phyloP scores from a whole-genome alignment of 2,113 vertebrate genomes.

The Ciconia maguari region DNA sequence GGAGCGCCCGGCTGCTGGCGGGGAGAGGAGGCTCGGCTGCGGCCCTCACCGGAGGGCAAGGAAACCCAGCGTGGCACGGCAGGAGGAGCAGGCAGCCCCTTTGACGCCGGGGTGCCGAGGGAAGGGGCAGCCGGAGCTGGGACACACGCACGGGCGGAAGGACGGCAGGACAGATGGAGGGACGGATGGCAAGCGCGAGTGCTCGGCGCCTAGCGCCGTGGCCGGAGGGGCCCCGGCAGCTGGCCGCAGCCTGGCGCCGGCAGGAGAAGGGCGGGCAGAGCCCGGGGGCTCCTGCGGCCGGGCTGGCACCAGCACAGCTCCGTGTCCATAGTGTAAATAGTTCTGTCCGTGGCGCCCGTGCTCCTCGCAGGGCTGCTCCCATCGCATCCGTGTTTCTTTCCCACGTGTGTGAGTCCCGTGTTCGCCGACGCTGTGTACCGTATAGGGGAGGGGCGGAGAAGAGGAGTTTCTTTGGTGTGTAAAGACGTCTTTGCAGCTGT shows the following conservation, averaged over 20 bases:
- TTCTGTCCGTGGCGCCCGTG: not conserved
- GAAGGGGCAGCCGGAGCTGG: not conserved
- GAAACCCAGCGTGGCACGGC: not conserved
- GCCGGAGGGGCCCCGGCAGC: not conserved
- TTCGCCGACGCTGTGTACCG: not conserved
- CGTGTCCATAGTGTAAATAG: conserved; percentile 51
- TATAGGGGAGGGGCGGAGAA: not conserved
- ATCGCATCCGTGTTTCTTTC: not conserved
- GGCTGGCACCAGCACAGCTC: not conserved
- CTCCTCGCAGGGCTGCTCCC: not conserved
- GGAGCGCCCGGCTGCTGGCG: not conserved
- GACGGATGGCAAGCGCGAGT: not conserved
- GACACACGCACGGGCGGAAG: not conserved
- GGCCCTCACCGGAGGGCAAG: not conserved
- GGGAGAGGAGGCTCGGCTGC: conserved; percentile 34
- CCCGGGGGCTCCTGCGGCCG: not conserved
- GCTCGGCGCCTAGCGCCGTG: not conserved
- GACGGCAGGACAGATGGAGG: not conserved
- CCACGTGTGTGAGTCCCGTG: not conserved
- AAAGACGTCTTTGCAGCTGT: conserved; percentile 45
- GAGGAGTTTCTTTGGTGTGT: not conserved
- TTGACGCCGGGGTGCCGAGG: not conserved
- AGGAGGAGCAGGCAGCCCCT: not conserved
- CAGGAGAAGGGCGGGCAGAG: not conserved
- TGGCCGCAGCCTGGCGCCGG: not conserved